These are phyloP conservation scores for Latheticus oryzae DNA, from an alignment of 2,888 invertebrate species.

Conservation along the genomic window DNA sequence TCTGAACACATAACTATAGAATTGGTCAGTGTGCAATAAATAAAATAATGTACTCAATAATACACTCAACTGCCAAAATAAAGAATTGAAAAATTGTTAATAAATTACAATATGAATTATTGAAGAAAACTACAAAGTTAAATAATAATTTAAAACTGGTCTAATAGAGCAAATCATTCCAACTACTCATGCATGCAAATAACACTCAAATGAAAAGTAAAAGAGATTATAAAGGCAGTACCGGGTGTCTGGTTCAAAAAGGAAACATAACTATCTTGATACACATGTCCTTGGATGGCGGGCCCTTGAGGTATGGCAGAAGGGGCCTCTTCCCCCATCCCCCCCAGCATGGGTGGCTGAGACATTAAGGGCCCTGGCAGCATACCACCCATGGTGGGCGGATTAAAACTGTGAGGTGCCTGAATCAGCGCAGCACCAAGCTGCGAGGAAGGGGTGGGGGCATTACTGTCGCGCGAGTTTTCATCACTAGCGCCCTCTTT, in stretches of 20 bases:
- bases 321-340: constrained; percentile 56
- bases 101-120: constrained; percentile 27
- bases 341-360: constrained; percentile 46
- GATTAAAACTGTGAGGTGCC: constrained; percentile 48
- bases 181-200: constrained; percentile 62
- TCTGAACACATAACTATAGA: constrained; percentile 20
- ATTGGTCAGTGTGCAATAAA: constrained; percentile 34
- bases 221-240: constrained; percentile 63
- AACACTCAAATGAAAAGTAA: constrained; percentile 54
- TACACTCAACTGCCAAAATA: constrained; percentile 38
- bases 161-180: constrained; percentile 52
- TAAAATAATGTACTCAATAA: constrained; percentile 27
- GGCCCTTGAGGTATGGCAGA: constrained; percentile 53
- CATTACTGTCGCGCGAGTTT: constrained; percentile 65
- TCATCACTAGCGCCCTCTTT: constrained; percentile 70
- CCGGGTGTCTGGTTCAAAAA: constrained; percentile 72
- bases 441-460: constrained; percentile 58
- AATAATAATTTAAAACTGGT: constrained; percentile 33
- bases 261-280: constrained; percentile 77
- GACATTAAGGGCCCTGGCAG: constrained; percentile 56
- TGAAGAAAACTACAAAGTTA: constrained; percentile 34
- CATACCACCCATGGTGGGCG: constrained; percentile 42
- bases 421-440: constrained; percentile 46
- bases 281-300: constrained; percentile 66
- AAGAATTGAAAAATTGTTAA: constrained; percentile 36